Evolutionary conservation across 35 echinoderm and acorn worm genomes (phyloP), one percentile per base, ranked within the genome.

Genomic region (Holothuria glaberrima): DNA sequence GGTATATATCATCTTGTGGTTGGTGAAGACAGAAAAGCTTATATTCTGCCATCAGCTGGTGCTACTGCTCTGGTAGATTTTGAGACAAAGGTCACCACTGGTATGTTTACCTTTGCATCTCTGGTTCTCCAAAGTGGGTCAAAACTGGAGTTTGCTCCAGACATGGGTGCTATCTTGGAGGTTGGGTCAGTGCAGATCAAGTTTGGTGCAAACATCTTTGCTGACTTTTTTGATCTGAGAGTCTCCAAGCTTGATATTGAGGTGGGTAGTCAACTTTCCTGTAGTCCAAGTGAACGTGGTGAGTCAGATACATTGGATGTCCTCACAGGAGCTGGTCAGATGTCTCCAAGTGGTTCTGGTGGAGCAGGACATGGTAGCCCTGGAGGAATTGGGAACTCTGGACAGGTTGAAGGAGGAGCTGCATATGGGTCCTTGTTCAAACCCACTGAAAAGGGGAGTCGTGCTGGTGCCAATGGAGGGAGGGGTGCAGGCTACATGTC

Each of bases 301-400:
- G 83, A 88, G 18, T 97, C 94, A 31, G 61, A 82, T 25, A 14
- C 48, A 50, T 36, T 92, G 54, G 94, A 97, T 68, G 69, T 62
- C 64, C 58, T 17, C 28, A 50, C 67, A 38, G 94, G 94, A 59
- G 86, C 68, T 84, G 91, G 91, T n/a, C 30, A 21, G 6, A 32
- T 30, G 20, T 3, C 75, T 57, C 25, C 50, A 12, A 75, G 28
- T 71, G 91, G 62, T 19, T 79, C 85, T 87, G 32, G 91, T 59
- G 94, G 94, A 69, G 91, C 94, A 71, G 94, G 94, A 48, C 94
- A 97, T 91, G 94, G 91, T 30, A 93, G 91, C 46, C 86, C 71
- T 69, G 94, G 94, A 69, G 94, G 94, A 56, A 75, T 75, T 65
- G 90, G 88, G 59, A 32, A 73, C 31, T 81, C 72, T 14, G 57